Percentiles rank a stretch among this genome's conserved stretches.
phyloP scores from a whole-genome alignment of 2,888 invertebrate genomes.

The Sussaba pulchella region DNA sequence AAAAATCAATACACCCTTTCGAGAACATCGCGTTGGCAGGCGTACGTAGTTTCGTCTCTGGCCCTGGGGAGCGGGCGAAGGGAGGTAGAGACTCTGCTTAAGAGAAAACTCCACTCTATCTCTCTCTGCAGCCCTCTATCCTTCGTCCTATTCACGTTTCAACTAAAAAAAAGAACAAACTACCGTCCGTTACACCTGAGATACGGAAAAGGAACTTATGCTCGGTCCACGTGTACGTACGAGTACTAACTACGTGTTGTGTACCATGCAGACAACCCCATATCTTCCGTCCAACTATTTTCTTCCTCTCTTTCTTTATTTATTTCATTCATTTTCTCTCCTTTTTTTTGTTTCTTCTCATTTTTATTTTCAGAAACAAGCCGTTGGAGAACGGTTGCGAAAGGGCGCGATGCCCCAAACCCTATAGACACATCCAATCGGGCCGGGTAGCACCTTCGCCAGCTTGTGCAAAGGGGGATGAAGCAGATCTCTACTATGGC shows the following conservation, averaged over 20 bases:
- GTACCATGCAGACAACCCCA: constrained; percentile 32
- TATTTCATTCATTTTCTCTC: not conserved
- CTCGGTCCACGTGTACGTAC: constrained; percentile 31
- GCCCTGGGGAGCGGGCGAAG: constrained; percentile 8
- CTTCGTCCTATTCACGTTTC: constrained; percentile 44
- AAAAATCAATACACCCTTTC: constrained; percentile 72
- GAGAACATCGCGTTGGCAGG: constrained; percentile 39
- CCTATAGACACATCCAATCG: constrained; percentile 45
- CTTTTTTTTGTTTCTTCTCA: constrained; percentile 8
- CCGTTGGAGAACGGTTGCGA: not conserved
- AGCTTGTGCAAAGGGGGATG: constrained; percentile 35
- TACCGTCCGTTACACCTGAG: constrained; percentile 39
- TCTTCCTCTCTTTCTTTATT: constrained; percentile 16
- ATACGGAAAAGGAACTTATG: constrained; percentile 36
- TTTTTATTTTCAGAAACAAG: not conserved
- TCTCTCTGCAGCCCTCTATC: too few species aligned
- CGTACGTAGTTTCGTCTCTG: constrained; percentile 54
- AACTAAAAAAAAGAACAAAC: constrained; percentile 28
- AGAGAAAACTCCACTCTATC: constrained; percentile 34
- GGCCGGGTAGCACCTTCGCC: constrained; percentile 43
- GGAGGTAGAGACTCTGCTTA: too few species aligned
- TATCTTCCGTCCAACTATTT: constrained; percentile 34
- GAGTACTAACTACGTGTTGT: constrained; percentile 35
- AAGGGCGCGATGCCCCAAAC: not conserved
- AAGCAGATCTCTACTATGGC: constrained; percentile 47